Evolutionary conservation across 2,113 vertebrate species (phyloP).

Genomic region (Mandrillus leucophaeus): DNA sequence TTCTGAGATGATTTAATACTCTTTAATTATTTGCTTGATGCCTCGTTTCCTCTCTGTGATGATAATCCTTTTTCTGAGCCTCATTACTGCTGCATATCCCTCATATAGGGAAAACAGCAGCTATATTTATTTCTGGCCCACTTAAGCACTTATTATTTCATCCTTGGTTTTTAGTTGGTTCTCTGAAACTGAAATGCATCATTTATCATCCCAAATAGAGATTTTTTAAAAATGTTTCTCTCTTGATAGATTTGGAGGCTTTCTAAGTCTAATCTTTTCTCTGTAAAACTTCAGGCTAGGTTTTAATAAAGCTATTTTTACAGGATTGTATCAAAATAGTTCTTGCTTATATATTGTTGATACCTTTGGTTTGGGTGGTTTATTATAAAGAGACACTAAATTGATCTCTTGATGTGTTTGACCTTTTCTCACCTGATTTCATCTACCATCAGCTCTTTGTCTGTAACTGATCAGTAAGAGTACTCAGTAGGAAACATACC

Average conservation of each 20-base stretch:
- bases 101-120: background rate
- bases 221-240: background rate
- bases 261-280: conserved; percentile 25
- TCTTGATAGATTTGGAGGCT: conserved; percentile 18
- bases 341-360: background rate
- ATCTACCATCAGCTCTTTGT: background rate
- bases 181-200: conserved; percentile 32
- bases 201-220: conserved; percentile 21
- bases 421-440: background rate
- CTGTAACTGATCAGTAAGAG: background rate
- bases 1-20: background rate
- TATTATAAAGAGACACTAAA: conserved; percentile 8
- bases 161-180: background rate
- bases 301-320: conserved; percentile 43
- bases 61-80: background rate
- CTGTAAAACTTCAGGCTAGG: background rate
- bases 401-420: background rate
- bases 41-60: conserved; percentile 12
- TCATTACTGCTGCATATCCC: background rate
- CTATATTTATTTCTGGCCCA: background rate
- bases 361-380: background rate
- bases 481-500: background rate
- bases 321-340: background rate
- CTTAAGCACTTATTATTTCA: background rate
- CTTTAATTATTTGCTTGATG: conserved; percentile 11